A percentile compares a stretch with the other conserved stretches of the same genome.
phyloP scores from a whole-genome alignment of 2,113 vertebrate species.

The Canis aureus region DNA sequence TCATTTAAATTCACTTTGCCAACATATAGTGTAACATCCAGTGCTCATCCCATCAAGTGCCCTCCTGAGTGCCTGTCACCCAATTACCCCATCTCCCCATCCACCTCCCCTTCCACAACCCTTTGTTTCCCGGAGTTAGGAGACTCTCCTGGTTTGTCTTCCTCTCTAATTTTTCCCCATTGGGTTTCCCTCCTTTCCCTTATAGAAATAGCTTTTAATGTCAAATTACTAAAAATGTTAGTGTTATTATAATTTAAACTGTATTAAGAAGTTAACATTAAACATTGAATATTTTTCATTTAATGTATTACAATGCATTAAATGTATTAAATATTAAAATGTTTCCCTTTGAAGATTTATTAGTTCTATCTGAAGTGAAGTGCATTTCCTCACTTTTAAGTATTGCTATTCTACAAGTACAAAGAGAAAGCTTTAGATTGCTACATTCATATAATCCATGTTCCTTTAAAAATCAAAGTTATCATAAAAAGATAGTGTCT shows the following conservation, averaged over 20 bases:
- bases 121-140: no score
- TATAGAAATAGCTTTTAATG: not conserved
- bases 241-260: not conserved
- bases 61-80: no score
- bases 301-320: not conserved
- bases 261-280: not conserved
- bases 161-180: no score
- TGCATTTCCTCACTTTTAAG: not conserved
- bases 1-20: no score
- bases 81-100: no score
- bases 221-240: not conserved
- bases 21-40: no score
- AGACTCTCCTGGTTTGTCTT: no score
- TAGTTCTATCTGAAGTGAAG: not conserved
- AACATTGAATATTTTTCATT: not conserved
- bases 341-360: not conserved
- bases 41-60: no score
- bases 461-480: slow-evolving; percentile 54
- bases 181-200: no score
- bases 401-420: not conserved
- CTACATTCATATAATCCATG: not conserved
- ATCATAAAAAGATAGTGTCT: not conserved
- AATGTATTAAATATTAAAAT: not conserved
- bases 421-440: not conserved
- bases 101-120: no score